Evolutionary conservation across 2,888 invertebrate species (phyloP).

Genomic region (Cacoxenus indagator): DNA sequence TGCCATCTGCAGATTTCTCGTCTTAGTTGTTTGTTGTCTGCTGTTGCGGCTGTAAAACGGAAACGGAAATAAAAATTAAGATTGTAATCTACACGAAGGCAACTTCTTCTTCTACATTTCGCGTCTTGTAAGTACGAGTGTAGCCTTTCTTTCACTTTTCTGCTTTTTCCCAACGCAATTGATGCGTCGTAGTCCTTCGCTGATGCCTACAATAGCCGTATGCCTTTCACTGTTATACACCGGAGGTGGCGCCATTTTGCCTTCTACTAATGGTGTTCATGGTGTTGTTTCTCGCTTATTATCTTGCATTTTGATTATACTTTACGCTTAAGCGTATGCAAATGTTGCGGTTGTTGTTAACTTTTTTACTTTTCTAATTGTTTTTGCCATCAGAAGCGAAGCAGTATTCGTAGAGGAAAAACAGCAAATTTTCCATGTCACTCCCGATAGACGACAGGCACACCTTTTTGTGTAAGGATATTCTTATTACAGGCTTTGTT

Average conservation of each 20-base stretch:
- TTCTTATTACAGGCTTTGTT: slow-evolving; percentile 14
- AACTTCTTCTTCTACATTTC: slow-evolving; percentile 24
- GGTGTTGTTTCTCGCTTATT: slow-evolving; percentile 6
- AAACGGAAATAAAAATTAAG: slow-evolving; percentile 45
- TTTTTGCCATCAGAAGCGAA: background rate
- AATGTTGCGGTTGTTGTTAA: slow-evolving; percentile 35
- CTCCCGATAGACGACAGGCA: slow-evolving; percentile 52
- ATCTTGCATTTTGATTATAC: slow-evolving; percentile 23
- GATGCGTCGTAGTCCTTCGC: background rate
- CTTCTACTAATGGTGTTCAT: background rate
- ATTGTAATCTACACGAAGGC: slow-evolving; percentile 45
- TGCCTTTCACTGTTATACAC: slow-evolving; percentile 34
- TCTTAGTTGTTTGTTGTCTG: background rate
- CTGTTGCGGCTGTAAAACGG: slow-evolving; percentile 5
- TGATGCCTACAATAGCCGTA: slow-evolving; percentile 50
- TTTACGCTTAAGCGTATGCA: slow-evolving; percentile 28
- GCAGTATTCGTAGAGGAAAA: too few species aligned
- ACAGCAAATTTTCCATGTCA: background rate
- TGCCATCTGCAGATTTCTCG: too few species aligned
- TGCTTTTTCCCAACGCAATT: background rate
- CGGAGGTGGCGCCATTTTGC: slow-evolving; percentile 25
- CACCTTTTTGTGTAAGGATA: slow-evolving; percentile 49
- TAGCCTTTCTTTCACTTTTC: too few species aligned
- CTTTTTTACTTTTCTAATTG: slow-evolving; percentile 41
- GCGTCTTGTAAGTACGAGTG: too few species aligned